These are phyloP conservation scores for Littorina saxatilis DNA, from an alignment of 1,140 invertebrate genomes.

Conservation along the genomic window DNA sequence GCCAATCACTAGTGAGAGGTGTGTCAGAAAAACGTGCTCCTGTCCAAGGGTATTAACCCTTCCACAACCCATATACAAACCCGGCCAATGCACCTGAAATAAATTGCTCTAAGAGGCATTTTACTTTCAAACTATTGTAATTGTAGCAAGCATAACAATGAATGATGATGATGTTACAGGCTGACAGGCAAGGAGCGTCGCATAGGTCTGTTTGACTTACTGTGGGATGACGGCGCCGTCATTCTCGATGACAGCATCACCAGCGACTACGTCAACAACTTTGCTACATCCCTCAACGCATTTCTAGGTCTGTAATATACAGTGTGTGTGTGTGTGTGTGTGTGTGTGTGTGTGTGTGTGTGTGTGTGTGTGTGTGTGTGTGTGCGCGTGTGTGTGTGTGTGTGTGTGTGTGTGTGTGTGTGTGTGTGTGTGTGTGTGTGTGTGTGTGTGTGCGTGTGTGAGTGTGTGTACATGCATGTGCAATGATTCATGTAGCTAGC, in stretches of 20 bases:
- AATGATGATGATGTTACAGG: constrained; percentile 53
- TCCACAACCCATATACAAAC: too few relatives aligned
- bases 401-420: too few relatives aligned
- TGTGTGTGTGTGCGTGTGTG: too few relatives aligned
- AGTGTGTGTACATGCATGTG: neutral
- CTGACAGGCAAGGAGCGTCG: constrained; percentile 77
- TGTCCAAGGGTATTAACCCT: too few relatives aligned
- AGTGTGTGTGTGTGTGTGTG: neutral
- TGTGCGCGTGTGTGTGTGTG: neutral
- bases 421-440: neutral
- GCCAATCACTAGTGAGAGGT: too few relatives aligned
- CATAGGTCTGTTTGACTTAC: constrained; percentile 79
- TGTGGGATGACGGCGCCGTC: constrained; percentile 79
- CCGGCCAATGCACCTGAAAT: too few relatives aligned
- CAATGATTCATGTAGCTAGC: neutral
- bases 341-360: neutral
- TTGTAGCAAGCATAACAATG: too few relatives aligned
- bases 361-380: neutral
- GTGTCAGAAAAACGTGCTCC: too few relatives aligned
- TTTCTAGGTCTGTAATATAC: constrained; percentile 50
- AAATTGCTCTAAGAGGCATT: too few relatives aligned
- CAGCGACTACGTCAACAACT: constrained; percentile 36
- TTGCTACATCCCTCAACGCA: constrained; percentile 44
- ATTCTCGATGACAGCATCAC: constrained; percentile 50
- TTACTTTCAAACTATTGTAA: too few relatives aligned